phyloP scores from a whole-genome alignment of 2,888 invertebrate species.

The Folsomia manolachei region DNA sequence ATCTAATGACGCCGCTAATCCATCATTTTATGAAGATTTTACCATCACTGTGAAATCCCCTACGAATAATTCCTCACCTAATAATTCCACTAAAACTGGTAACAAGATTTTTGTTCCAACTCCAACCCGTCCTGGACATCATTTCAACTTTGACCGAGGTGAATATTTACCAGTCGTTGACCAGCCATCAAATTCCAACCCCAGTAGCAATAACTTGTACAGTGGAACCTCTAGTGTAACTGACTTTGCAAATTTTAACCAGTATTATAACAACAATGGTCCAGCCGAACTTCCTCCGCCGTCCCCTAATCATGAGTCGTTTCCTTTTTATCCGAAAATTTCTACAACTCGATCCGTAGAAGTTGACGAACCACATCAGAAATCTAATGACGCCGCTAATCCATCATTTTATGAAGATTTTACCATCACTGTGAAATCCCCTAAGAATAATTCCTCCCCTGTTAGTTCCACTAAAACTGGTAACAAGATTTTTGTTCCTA shows the following conservation, averaged over 20 bases:
- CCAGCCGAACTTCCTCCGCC: no score
- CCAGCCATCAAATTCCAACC: no score
- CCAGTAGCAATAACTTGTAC: no score
- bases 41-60: conserved; percentile 14
- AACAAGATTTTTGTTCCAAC: background rate
- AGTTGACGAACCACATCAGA: no score
- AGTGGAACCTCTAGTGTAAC: no score
- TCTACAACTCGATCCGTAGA: no score
- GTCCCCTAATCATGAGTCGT: no score
- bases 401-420: conserved; percentile 16
- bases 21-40: conserved; percentile 16
- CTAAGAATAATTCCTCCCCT: background rate
- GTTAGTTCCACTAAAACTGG: background rate
- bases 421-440: conserved; percentile 14
- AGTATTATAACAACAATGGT: background rate
- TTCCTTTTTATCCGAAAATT: no score
- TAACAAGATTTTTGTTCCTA: no score
- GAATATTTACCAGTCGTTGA: no score
- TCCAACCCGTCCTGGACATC: background rate
- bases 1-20: background rate
- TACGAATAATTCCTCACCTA: background rate
- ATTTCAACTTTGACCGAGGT: background rate
- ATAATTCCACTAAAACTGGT: background rate
- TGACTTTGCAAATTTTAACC: background rate
- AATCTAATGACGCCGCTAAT: background rate